Conservation (phyloP, 2,888 invertebrate species). For the Pimpla rufipes region DNA sequence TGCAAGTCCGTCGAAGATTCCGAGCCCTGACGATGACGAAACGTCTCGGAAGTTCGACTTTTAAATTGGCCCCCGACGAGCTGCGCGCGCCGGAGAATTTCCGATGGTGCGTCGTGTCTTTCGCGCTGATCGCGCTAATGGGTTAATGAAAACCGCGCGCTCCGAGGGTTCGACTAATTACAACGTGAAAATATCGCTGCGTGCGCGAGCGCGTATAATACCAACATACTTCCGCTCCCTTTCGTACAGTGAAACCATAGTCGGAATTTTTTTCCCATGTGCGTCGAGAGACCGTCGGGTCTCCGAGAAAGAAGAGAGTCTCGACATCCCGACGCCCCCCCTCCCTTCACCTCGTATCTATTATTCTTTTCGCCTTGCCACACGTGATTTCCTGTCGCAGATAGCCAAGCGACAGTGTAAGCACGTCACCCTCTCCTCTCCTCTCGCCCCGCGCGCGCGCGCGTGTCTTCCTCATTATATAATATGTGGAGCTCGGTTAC, state of each 20-base stretch:
- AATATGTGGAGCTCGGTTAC: slow-evolving; percentile 48
- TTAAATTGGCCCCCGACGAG: background rate
- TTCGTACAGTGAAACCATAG: slow-evolving; percentile 45
- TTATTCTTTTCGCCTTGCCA: slow-evolving; percentile 61
- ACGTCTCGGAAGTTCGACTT: background rate
- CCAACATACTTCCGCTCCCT: slow-evolving; percentile 62
- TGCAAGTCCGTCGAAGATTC: too few species aligned
- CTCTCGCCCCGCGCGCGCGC: background rate
- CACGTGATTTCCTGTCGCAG: slow-evolving; percentile 61
- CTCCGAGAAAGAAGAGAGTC: slow-evolving; percentile 7
- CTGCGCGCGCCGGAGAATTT: background rate
- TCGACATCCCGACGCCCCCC: background rate
- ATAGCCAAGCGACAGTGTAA: slow-evolving; percentile 43
- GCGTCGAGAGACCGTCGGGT: background rate
- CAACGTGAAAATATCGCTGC: slow-evolving; percentile 55
- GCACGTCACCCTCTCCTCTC: slow-evolving; percentile 29
- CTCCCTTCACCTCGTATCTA: background rate
- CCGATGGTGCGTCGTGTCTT: background rate
- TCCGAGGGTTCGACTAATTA: slow-evolving; percentile 33
- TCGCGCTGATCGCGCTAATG: background rate
- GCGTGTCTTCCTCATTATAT: slow-evolving; percentile 57
- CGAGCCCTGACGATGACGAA: too few species aligned
- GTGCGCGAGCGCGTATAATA: background rate
- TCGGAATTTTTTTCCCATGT: slow-evolving; percentile 54
- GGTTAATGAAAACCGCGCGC: slow-evolving; percentile 3